Conservation (phyloP, 2,888 invertebrate species). For the Scrobipalpa atriplicella region DNA sequence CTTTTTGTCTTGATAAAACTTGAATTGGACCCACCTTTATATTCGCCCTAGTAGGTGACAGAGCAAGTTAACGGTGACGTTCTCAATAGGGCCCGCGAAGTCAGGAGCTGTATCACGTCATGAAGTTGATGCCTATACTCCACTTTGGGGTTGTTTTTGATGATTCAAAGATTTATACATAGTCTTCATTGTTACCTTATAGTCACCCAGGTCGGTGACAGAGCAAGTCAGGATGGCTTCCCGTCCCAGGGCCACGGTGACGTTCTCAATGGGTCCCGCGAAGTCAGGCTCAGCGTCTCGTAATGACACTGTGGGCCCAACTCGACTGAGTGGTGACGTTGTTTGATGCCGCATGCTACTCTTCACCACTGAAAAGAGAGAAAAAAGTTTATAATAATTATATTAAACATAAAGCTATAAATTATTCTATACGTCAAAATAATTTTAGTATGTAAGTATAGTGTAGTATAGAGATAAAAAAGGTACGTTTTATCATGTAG, state of each 20-base stretch:
- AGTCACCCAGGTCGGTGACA: slow-evolving; percentile 87
- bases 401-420: too few relatives aligned
- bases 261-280: slow-evolving; percentile 86
- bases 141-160: not conserved
- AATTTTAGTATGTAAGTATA: too few relatives aligned
- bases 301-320: slow-evolving; percentile 67
- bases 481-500: not conserved
- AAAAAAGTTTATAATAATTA: not conserved
- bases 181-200: slow-evolving; percentile 82
- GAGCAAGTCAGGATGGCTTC: slow-evolving; percentile 89
- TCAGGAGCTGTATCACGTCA: slow-evolving; percentile 83
- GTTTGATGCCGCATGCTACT: slow-evolving; percentile 70
- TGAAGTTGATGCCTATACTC: slow-evolving; percentile 57
- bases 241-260: slow-evolving; percentile 88
- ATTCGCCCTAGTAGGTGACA: slow-evolving; percentile 87
- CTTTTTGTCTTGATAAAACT: not conserved
- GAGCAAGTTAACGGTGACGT: slow-evolving; percentile 90
- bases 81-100: slow-evolving; percentile 87
- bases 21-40: slow-evolving; percentile 82
- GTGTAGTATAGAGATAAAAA: not conserved
- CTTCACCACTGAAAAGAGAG: slow-evolving; percentile 67
- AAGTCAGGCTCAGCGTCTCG: slow-evolving; percentile 85
- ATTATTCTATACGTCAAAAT: too few relatives aligned
- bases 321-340: slow-evolving; percentile 63
- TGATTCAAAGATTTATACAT: not conserved